A percentile compares a stretch with the other conserved stretches of the same genome.
phyloP scores from a whole-genome alignment of 2,888 invertebrate genomes.

The Sinotaia quadrata region DNA sequence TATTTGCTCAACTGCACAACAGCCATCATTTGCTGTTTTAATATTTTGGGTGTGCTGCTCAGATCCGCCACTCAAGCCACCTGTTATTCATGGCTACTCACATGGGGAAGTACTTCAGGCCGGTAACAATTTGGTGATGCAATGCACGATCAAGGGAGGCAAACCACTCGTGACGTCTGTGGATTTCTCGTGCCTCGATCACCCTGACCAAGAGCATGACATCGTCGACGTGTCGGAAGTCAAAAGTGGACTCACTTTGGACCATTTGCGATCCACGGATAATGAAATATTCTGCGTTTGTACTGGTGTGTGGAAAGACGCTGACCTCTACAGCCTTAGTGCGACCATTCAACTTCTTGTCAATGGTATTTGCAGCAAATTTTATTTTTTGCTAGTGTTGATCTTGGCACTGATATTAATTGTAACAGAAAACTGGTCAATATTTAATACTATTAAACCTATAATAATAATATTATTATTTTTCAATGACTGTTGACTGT shows the following conservation, averaged over 20 bases:
- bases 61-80: slow-evolving; percentile 2
- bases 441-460: too few relatives aligned
- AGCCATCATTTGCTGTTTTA: too few relatives aligned
- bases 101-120: neutral
- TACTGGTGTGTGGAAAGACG: neutral
- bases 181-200: neutral
- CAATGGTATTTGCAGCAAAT: too few relatives aligned
- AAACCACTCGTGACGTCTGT: slow-evolving; percentile 8
- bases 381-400: too few relatives aligned
- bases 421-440: too few relatives aligned
- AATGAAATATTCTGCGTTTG: neutral
- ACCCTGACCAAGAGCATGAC: neutral
- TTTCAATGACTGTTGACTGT: too few relatives aligned
- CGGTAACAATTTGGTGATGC: neutral
- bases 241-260: slow-evolving; percentile 5
- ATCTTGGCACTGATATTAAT: too few relatives aligned
- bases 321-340: slow-evolving; percentile 3
- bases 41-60: too few relatives aligned
- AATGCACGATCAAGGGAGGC: slow-evolving; percentile 2
- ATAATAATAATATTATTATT: too few relatives aligned
- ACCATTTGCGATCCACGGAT: neutral
- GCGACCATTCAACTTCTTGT: too few relatives aligned
- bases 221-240: slow-evolving; percentile 9
- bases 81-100: slow-evolving; percentile 1
- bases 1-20: too few relatives aligned